Evolutionary conservation across 1,140 invertebrate genomes (phyloP), one percentile per base, ranked within the genome.

Genomic region (Scaptomyza hsui): DNA sequence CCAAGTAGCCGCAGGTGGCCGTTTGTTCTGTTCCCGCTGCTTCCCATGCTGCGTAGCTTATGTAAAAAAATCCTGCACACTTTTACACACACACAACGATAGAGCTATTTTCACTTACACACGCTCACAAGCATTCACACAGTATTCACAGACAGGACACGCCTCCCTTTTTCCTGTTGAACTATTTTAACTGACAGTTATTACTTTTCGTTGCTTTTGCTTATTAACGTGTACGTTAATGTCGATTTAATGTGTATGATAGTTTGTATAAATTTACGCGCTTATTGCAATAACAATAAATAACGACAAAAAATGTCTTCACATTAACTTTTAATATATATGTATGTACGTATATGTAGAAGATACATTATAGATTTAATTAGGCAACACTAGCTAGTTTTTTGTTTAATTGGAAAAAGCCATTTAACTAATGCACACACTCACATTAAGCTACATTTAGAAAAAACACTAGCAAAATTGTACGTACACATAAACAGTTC

Each of bases 1-100:
- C 10, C 63, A 59, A 74, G 63, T 83, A 83, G 79, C 75, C 80
- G 79, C 81, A 86, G 80, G 81, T 85, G 80, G 55, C 72, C 52
- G 52, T 60, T 68, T 41, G 37, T 63, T 61, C 55, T 69, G 65
- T 48, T 57, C 44, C 35, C 49, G 56, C 24, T 61, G 48, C 26
- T 39, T 16, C 4, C 13, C 61, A 65, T 65, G 37, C 44, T 51
- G 60, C n/a, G 51, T 39, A 61, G 80, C 80, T 83, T 85, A 86
- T 86, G 48, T 85, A 80, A 86, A 85, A 21, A 74, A n/a, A 53
- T 59, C 6, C 53, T 26, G 53, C 57, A 55, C 64, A 51, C 44
- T 39, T 12, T 13, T 13, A 39, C 15, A 53, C 29, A 39, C 29
- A 45, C 35, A 10, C 37, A 44, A 24, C 4, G 24, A 24, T 24